phyloP scores from a whole-genome alignment of 2,797 vertebrate genomes.

The Myotis pilosus region DNA sequence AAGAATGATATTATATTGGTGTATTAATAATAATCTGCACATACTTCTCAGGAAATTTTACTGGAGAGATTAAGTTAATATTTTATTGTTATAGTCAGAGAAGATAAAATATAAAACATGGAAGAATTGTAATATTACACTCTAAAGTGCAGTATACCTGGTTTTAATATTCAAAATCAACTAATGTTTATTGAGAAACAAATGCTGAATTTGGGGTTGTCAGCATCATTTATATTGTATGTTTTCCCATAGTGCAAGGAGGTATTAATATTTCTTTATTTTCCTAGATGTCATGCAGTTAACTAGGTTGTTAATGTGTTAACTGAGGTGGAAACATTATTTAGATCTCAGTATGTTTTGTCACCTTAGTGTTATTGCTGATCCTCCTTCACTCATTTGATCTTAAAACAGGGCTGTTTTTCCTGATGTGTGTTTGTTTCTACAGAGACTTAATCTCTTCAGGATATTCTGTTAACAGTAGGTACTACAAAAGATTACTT shows the following conservation, averaged over 20 bases:
- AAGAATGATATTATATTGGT: background rate
- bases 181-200: constrained; percentile 4
- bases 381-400: background rate
- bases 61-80: background rate
- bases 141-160: background rate
- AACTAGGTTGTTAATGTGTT: background rate
- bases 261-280: background rate
- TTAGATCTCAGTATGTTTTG: background rate
- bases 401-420: background rate
- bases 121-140: background rate
- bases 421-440: background rate
- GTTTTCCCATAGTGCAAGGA: background rate
- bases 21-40: background rate
- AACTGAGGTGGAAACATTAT: background rate
- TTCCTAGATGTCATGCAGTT: background rate
- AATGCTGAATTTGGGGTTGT: background rate
- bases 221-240: background rate
- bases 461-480: background rate
- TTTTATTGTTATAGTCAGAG: background rate
- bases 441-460: background rate
- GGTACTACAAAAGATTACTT: background rate
- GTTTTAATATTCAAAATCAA: constrained; percentile 24
- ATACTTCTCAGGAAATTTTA: background rate
- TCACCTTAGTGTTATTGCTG: background rate
- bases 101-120: background rate